phyloP scores from a whole-genome alignment of 2,797 vertebrate species.

The Knipowitschia caucasica region DNA sequence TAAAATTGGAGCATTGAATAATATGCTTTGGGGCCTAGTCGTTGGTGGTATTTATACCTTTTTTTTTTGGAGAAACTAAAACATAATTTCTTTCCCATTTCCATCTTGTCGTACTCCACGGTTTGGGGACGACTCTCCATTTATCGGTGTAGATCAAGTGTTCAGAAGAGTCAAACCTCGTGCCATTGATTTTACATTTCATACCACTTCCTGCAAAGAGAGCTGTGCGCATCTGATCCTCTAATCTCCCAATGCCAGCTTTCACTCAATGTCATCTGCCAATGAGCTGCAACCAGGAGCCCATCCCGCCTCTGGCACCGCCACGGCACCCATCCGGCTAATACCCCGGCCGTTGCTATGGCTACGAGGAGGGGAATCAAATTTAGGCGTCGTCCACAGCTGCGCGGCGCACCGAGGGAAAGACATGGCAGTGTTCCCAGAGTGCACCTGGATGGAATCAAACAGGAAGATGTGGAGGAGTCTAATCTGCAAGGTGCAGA shows the following conservation, averaged over 20 bases:
- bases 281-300: conserved; percentile 74
- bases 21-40: too few relatives aligned
- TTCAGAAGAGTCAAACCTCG: conserved; percentile 53
- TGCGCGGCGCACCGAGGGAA: conserved; percentile 67
- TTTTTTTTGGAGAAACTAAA: too few relatives aligned
- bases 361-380: conserved; percentile 70
- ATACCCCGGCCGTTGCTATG: conserved; percentile 73
- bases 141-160: conserved; percentile 54
- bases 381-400: conserved; percentile 75
- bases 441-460: conserved; percentile 71
- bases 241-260: conserved; percentile 75
- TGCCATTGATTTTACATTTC: conserved; percentile 68
- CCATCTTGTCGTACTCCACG: not conserved
- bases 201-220: conserved; percentile 62
- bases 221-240: conserved; percentile 71
- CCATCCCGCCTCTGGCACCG: conserved; percentile 73
- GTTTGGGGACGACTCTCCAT: conserved; percentile 40
- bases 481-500: conserved; percentile 59
- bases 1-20: too few relatives aligned
- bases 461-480: conserved; percentile 59
- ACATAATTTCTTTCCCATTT: not conserved
- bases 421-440: conserved; percentile 69
- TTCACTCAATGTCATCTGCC: conserved; percentile 78
- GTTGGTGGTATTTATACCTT: too few relatives aligned
- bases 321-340: conserved; percentile 71